Percentiles rank a stretch among this genome's conserved stretches.
phyloP scores from a whole-genome alignment of 2,113 vertebrate species.

The human region DNA sequence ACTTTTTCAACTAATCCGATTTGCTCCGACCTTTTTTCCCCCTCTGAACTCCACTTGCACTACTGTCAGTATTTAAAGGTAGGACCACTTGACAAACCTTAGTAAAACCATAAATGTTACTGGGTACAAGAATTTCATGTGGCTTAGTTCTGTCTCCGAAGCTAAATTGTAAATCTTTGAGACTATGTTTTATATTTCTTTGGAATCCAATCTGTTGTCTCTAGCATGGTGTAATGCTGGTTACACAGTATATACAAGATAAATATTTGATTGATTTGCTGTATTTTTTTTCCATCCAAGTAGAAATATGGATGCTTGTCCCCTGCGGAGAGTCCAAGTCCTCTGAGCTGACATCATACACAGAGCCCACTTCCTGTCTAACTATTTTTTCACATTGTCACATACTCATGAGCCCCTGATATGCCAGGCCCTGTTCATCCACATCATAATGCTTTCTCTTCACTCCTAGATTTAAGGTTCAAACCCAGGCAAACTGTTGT shows the following conservation, averaged over 20 bases:
- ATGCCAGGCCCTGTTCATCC: rapidly evolving
- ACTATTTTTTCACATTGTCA: neutral
- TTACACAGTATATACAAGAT: neutral
- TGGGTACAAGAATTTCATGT: neutral
- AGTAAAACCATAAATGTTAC: neutral
- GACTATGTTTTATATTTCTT: neutral
- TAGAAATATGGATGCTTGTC: neutral
- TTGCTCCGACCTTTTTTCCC: neutral
- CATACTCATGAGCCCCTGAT: neutral
- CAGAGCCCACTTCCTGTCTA: neutral
- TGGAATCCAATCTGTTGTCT: neutral
- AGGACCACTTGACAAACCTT: neutral
- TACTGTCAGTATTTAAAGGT: neutral
- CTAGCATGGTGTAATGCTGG: neutral
- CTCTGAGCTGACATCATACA: neutral
- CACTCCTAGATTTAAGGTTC: neutral
- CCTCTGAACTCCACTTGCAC: neutral
- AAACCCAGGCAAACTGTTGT: neutral
- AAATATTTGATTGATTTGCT: neutral
- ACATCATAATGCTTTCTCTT: neutral
- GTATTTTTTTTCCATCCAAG: neutral
- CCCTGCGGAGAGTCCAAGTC: neutral
- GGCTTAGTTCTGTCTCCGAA: neutral
- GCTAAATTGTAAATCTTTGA: neutral
- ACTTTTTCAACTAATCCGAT: neutral